phyloP scores from a whole-genome alignment of 2,797 vertebrate genomes.

The Vultur gryphus region DNA sequence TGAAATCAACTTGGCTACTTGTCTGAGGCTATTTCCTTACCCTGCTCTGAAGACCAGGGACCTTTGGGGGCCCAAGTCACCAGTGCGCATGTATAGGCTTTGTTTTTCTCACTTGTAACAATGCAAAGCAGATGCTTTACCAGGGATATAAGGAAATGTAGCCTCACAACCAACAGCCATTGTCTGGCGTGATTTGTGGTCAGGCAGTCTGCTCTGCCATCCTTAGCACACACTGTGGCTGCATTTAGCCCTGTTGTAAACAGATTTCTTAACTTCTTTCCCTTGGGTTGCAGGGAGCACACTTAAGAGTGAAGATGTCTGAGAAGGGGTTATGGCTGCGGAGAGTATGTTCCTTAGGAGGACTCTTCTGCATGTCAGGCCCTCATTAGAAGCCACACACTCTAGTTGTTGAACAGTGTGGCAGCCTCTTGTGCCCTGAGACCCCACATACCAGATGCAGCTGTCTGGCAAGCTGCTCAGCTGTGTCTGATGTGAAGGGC shows the following conservation, averaged over 20 bases:
- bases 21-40: neutral
- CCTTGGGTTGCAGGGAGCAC: neutral
- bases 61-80: neutral
- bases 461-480: neutral
- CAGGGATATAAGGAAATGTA: neutral
- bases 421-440: neutral
- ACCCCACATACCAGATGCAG: neutral
- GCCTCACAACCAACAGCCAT: neutral
- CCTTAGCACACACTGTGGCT: neutral
- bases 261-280: neutral
- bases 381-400: neutral
- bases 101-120: neutral
- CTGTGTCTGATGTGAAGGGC: neutral
- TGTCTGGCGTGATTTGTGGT: neutral
- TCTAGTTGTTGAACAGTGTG: neutral
- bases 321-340: neutral
- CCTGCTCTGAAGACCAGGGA: neutral
- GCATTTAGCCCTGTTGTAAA: neutral
- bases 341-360: neutral
- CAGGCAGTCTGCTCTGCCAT: neutral
- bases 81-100: accelerated
- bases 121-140: neutral
- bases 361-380: neutral
- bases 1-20: neutral
- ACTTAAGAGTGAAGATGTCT: accelerated